These are phyloP conservation scores for Amphipoea oculea DNA, from an alignment of 2,888 invertebrate species.

Conservation along the genomic window DNA sequence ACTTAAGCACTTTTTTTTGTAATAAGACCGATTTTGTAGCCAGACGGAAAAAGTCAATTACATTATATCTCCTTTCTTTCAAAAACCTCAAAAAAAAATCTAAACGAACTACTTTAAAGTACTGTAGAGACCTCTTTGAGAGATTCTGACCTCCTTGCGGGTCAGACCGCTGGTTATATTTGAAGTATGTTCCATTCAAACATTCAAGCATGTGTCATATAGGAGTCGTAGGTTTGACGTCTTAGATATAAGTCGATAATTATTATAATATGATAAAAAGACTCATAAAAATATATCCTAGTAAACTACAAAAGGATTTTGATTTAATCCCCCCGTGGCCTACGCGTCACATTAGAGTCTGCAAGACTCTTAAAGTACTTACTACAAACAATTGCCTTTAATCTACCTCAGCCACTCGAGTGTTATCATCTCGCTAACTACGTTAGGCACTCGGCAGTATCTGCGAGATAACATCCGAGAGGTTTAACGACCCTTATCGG, in stretches of 20 bases:
- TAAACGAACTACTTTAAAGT: background rate
- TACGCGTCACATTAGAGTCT: too few relatives aligned
- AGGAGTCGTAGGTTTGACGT: too few relatives aligned
- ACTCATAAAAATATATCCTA: too few relatives aligned
- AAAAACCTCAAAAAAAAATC: conserved; percentile 23
- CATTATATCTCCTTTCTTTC: background rate
- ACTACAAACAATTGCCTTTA: conserved; percentile 14
- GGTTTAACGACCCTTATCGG: conserved; percentile 47
- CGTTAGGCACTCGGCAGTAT: conserved; percentile 46
- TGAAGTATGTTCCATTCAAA: too few relatives aligned
- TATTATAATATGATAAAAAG: too few relatives aligned
- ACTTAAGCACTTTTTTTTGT: too few relatives aligned
- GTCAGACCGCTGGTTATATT: too few relatives aligned
- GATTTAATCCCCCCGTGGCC: too few relatives aligned
- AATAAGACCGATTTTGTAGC: background rate
- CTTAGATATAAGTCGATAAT: too few relatives aligned
- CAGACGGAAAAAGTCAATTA: background rate
- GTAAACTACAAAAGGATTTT: too few relatives aligned
- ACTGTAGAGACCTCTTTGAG: background rate
- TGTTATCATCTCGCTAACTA: conserved; percentile 46
- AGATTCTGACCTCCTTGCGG: too few relatives aligned
- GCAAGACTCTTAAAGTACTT: background rate
- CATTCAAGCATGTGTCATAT: too few relatives aligned
- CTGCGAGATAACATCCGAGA: conserved; percentile 47
- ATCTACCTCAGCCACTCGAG: conserved; percentile 48